Percentiles rank a stretch among this genome's conserved stretches.
These are phyloP conservation scores for Ursus arctos DNA, from an alignment of 2,113 vertebrate genomes.

Conservation along the genomic window DNA sequence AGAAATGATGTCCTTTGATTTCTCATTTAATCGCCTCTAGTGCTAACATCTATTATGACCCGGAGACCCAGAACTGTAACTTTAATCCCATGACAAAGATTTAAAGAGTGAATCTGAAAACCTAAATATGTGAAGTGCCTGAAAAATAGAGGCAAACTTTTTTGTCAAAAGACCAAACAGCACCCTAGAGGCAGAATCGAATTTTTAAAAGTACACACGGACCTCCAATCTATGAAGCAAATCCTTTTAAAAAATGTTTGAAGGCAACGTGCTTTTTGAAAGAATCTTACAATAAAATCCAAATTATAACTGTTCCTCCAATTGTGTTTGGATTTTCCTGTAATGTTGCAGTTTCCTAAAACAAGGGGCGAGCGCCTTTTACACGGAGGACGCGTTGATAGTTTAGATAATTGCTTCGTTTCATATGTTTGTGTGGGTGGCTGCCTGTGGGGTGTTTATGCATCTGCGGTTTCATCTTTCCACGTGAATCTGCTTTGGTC, in stretches of 20 bases:
- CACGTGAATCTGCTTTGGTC: background rate
- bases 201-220: background rate
- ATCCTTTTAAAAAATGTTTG: conserved; percentile 13
- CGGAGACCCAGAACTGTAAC: background rate
- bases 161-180: conserved; percentile 12
- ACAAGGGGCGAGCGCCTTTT: background rate
- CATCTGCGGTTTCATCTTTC: conserved; percentile 5
- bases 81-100: background rate
- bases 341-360: conserved; percentile 21
- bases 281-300: conserved; percentile 1
- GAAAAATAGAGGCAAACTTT: background rate
- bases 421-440: background rate
- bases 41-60: background rate
- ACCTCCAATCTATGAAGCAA: conserved; percentile 32
- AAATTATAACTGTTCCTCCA: background rate
- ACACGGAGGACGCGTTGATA: conserved; percentile 9
- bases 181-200: background rate
- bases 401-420: conserved; percentile 26
- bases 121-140: background rate
- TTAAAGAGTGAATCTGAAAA: conserved; percentile 10
- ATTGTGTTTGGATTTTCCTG: background rate
- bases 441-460: background rate
- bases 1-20: conserved; percentile 2
- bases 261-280: conserved; percentile 38
- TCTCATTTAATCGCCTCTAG: background rate